Evolutionary conservation across 2,888 invertebrate genomes (phyloP).

Genomic region (Beris morrisii): DNA sequence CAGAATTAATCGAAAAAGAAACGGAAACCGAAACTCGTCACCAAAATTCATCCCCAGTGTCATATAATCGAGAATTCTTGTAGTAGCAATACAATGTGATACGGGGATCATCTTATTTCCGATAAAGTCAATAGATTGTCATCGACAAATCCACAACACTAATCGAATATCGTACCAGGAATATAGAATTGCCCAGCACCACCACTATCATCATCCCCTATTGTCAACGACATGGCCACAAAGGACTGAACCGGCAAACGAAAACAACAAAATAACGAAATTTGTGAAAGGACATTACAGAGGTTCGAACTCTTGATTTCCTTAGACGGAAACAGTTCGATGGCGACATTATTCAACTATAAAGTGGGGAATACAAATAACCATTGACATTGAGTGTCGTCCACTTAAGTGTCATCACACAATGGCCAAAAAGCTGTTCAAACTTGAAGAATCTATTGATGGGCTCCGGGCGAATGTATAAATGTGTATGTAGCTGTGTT

Average conservation of each 20-base stretch:
- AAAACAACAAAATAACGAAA: no score
- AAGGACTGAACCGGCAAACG: no score
- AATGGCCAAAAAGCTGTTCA: constrained; percentile 28
- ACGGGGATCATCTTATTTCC: constrained; percentile 13
- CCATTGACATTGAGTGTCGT: constrained; percentile 25
- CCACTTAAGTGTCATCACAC: constrained; percentile 21
- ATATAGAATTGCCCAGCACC: constrained; percentile 15
- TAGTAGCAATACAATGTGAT: no score
- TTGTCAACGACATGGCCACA: no score
- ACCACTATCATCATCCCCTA: not conserved
- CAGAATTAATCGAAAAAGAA: constrained; percentile 11
- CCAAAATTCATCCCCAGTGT: constrained; percentile 18
- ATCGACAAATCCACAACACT: constrained; percentile 16
- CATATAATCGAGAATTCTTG: constrained; percentile 14
- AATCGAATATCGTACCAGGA: constrained; percentile 17
- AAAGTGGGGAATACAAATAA: constrained; percentile 21
- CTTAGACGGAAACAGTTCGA: constrained; percentile 12
- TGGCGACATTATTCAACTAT: constrained; percentile 14
- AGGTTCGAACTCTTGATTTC: no score
- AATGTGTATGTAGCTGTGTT: not conserved
- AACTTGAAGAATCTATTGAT: constrained; percentile 20
- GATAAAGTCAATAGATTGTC: constrained; percentile 24
- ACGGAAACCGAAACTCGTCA: not conserved
- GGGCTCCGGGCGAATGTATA: not conserved
- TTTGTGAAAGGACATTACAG: no score